Evolutionary conservation across 2,888 invertebrate genomes (phyloP), one percentile per base, ranked within the genome.

Genomic region (Baronia brevicornis): DNA sequence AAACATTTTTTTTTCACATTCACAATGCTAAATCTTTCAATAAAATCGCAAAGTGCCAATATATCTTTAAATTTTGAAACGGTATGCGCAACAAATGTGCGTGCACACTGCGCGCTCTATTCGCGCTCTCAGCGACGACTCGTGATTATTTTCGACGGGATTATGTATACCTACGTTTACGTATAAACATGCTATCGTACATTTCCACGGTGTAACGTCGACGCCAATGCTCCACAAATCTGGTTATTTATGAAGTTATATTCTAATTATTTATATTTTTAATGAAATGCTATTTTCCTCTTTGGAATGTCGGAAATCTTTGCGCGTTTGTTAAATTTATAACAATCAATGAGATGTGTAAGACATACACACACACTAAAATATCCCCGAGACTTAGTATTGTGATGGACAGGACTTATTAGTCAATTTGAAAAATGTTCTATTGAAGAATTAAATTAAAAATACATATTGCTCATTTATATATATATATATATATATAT

Each of bases 191-290:
- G 39, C 41, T 57, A 60, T 62, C 57, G 60, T 63, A 65, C 60
- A 68, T 67, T 59, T 59, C 60, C 62, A 56, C 51, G 54, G 65
- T 62, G 64, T 65, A 69, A 65, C 54, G 54, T 37, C 46, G 54
- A 54, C 49, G 56, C 54, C 51, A 51, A 52, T 64, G 69, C 56
- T 70, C 69, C 56, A 71, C 70, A 71, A 70, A 72, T 70, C 57
- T 63, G 61, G 60, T 63, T 80, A 79, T 78, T 75, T 73, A 69
- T 77, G 75, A 48, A 52, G 52, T 44, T 44, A 46, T 40, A 46
- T 48, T 33, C 33, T 38, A n/a, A 43, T 39, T 44, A 39, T 49
- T 51, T 44, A 38, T 43, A 49, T 49, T 49, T 48, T 56, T 51
- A 49, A 54, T 53, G 52, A 60, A 51, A 62, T 68, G 68, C 72